These are phyloP conservation scores for Syrrhaptes paradoxus DNA, from an alignment of 2,113 vertebrate species.

Conservation along the genomic window DNA sequence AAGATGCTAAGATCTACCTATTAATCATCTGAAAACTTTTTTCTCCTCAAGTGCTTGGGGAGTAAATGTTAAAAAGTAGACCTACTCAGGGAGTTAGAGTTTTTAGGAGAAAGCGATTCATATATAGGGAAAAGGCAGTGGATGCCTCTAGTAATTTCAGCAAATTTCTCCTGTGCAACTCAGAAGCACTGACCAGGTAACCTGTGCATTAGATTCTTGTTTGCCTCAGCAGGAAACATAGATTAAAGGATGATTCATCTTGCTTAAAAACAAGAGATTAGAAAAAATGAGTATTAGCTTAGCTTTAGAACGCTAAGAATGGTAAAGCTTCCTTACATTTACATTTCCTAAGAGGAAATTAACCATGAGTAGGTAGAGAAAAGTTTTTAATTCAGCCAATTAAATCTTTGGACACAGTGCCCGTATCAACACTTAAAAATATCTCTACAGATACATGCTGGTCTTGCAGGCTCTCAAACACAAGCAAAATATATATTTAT, in stretches of 20 bases:
- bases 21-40: neutral
- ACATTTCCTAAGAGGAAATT: neutral
- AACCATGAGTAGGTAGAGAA: neutral
- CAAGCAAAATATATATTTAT: neutral
- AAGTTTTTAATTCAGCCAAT: neutral
- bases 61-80: neutral
- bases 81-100: neutral
- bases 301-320: neutral
- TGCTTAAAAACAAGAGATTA: neutral
- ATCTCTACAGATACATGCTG: neutral
- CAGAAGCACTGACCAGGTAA: neutral
- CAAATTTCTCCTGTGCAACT: neutral
- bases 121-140: neutral
- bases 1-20: neutral
- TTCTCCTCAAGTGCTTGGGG: neutral
- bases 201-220: neutral
- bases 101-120: neutral
- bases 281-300: neutral
- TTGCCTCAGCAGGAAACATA: neutral
- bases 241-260: constrained; percentile 2
- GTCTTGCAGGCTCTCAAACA: neutral
- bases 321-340: neutral
- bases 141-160: neutral
- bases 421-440: neutral
- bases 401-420: neutral